phyloP scores from a whole-genome alignment of 1,140 invertebrate genomes.

The Ceratitis capitata region DNA sequence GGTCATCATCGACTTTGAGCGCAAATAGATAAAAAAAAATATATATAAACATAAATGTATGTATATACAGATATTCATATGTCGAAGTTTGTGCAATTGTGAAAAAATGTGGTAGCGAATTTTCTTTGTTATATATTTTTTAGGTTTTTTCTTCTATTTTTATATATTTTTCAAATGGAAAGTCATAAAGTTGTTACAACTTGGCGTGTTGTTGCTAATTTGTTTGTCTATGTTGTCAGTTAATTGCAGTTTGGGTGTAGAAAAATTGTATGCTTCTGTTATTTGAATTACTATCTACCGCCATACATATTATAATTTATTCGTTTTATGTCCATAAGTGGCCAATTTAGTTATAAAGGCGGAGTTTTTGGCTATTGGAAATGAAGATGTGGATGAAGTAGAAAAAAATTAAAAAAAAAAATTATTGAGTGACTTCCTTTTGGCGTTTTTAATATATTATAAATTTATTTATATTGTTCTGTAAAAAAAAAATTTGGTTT shows the following conservation, averaged over 20 bases:
- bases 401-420: too few relatives aligned
- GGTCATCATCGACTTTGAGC: not conserved
- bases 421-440: too few relatives aligned
- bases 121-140: not conserved
- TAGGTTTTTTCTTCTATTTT: not conserved
- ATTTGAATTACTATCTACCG: not conserved
- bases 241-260: not conserved
- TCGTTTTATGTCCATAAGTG: not conserved
- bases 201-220: constrained; percentile 28
- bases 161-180: not conserved
- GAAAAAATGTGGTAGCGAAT: constrained; percentile 22
- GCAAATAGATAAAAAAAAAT: not conserved
- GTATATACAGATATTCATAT: not conserved
- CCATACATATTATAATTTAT: constrained; percentile 11
- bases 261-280: not conserved
- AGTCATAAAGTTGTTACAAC: constrained; percentile 19
- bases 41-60: not conserved
- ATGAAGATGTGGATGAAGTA: too few relatives aligned
- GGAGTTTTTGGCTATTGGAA: not conserved
- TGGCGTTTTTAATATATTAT: too few relatives aligned
- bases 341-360: not conserved
- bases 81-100: not conserved
- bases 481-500: too few relatives aligned
- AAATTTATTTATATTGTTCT: too few relatives aligned
- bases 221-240: constrained; percentile 14